Evolutionary conservation across 2,888 invertebrate species (phyloP), one percentile per base, ranked within the genome.

Genomic region (Dolichopus griseipennis): DNA sequence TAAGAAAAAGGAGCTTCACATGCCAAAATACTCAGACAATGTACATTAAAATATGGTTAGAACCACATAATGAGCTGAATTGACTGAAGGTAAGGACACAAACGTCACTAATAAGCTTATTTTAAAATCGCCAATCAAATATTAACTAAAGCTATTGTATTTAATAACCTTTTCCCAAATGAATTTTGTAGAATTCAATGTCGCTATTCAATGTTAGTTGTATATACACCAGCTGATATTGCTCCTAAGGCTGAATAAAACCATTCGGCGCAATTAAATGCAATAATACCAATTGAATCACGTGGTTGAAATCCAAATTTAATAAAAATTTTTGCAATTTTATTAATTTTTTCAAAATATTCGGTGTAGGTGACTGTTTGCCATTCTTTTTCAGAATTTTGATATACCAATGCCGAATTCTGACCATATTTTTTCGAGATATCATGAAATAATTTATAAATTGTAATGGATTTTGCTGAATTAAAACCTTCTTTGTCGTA

Each of bases 261-360:
- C 96, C 96, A 96, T 83, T 95, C 89, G 20, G 93, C 91, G 52
- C 90, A 88, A 80, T 95, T 95, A 78, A 93, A 93, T 3, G 95
- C 94, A 67, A 96, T 82, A 72, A 96, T 91, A 73, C 92, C 90
- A 21, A 96, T 92, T 1, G 90, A 88, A 77, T 92, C 88, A 75
- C 87, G 85, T 68, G 88, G 84, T 78, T 94, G 87, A 1, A 81
- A 70, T 0, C 95, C 95, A 67, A 94, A 83, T 78, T 91, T 88
- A 61, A 95, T 79, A 75, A 95, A 91, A 64, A 88, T 90, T 78
- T 91, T 91, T 0, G 95, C 95, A n/a, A 88, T 86, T 18, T 83
- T 88, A 66, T 89, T 84, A 9, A 93, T 89, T 67, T 86, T 83
- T 12, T 84, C 82, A 73, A 88, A 86, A 77, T 94, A 95, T 76